phyloP scores from a whole-genome alignment of 1,140 invertebrate species.

The Calephelis nemesis region DNA sequence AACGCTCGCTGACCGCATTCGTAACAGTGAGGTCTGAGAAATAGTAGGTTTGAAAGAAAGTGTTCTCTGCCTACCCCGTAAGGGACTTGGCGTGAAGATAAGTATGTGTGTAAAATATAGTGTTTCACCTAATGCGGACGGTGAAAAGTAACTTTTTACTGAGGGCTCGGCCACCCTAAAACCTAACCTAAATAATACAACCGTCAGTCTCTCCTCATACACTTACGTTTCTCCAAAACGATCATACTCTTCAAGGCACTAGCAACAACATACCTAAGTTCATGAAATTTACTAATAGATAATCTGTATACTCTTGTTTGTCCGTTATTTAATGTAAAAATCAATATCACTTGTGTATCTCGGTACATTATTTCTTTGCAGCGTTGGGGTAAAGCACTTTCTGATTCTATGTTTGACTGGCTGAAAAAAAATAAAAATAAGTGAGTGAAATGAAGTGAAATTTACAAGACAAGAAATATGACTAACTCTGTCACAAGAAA shows the following conservation, averaged over 20 bases:
- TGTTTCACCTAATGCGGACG: no score
- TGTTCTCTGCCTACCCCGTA: no score
- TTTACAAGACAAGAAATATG: no score
- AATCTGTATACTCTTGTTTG: conserved; percentile 47
- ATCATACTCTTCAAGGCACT: conserved; percentile 64
- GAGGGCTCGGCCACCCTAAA: no score
- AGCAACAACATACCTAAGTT: conserved; percentile 53
- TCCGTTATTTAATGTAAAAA: conserved; percentile 51
- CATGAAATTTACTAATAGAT: conserved; percentile 56
- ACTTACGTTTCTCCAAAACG: conserved; percentile 60
- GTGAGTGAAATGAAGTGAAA: no score
- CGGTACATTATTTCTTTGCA: conserved; percentile 45
- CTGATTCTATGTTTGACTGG: conserved; percentile 50
- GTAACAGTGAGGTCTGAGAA: no score
- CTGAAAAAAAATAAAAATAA: conserved; percentile 43
- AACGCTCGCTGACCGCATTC: no score
- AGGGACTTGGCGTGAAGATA: no score
- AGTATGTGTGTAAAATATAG: no score
- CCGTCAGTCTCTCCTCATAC: conserved; percentile 59
- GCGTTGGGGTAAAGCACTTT: conserved; percentile 33
- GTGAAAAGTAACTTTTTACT: no score
- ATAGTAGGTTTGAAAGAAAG: no score
- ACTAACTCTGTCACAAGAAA: no score
- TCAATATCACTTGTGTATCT: conserved; percentile 51
- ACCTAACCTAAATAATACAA: conserved; percentile 28